Evolutionary conservation across 2,113 vertebrate species (phyloP).

Genomic region (Gavialis gangeticus): DNA sequence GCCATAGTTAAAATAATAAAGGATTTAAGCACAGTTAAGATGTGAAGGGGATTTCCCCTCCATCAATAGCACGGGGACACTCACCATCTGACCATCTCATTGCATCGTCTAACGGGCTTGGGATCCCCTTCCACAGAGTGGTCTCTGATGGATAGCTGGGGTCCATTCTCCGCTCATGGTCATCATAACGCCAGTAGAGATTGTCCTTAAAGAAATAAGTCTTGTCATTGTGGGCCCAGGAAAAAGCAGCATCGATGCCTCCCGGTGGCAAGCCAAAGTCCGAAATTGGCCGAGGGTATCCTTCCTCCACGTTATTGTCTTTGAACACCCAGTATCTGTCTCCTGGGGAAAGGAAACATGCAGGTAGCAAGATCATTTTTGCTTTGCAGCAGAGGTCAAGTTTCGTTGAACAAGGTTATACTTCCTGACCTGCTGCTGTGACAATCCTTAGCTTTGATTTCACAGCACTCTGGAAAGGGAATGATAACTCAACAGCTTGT

Average conservation of each 20-base stretch:
- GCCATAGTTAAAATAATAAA: not conserved
- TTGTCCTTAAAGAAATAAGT: conserved; percentile 97
- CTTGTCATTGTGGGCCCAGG: conserved; percentile 94
- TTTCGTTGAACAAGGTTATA: rapidly evolving
- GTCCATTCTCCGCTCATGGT: conserved; percentile 90
- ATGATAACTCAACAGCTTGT: rapidly evolving
- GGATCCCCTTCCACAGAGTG: conserved; percentile 91
- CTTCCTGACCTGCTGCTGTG: not conserved
- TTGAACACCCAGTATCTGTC: conserved; percentile 97
- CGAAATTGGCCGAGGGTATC: conserved; percentile 91
- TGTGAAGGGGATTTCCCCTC: not conserved
- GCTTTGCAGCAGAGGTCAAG: not conserved
- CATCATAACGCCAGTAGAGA: conserved; percentile 92
- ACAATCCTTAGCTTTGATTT: not conserved
- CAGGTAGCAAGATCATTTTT: not conserved
- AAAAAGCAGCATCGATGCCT: conserved; percentile 91
- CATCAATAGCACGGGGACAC: conserved; percentile 22
- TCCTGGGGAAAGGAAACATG: conserved; percentile 80
- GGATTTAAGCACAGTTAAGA: not conserved
- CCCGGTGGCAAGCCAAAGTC: conserved; percentile 92
- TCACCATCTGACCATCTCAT: conserved; percentile 97
- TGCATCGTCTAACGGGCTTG: conserved; percentile 88
- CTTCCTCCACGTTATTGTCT: conserved; percentile 94
- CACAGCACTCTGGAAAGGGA: not conserved
- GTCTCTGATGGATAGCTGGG: conserved; percentile 90